Evolutionary conservation across 1,140 invertebrate genomes (phyloP), one percentile per base, ranked within the genome.

Genomic region (Meloidogyne floridensis): DNA sequence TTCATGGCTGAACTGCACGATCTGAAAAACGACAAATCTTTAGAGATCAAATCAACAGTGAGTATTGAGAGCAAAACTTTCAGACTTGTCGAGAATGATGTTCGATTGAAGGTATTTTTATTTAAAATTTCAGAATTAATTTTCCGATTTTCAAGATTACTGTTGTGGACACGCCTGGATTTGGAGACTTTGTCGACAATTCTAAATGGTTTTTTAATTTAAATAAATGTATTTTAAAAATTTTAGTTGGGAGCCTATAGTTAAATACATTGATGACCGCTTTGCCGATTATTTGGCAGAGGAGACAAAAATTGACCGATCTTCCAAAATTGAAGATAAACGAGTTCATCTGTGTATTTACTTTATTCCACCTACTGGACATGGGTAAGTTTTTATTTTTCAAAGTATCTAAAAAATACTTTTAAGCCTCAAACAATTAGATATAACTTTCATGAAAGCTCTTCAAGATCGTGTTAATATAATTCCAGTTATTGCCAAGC

Each of bases 401-500:
- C 2, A 56, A 54, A 11, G 15, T 76, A 10, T 15, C 15, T 4
- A 18, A 13, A 54, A n/a, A n/a, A n/a, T n/a, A n/a, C n/a, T n/a
- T n/a, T n/a, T n/a, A n/a, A n/a, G n/a, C n/a, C n/a, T n/a, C n/a
- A n/a, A n/a, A n/a, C n/a, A n/a, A n/a, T n/a, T n/a, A n/a, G n/a
- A n/a, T n/a, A n/a, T n/a, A n/a, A 96, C 98, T 92, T 98, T 98
- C 91, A 97, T 99, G 97, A 96, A 97, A 90, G 93, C 95, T 84
- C 93, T 99, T 69, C 96, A 98, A 87, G 96, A 98, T 97, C 93
- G 96, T 86, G 4, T 98, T 80, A 99, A 99, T 91, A 96, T 99
- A 86, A 96, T 99, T 90, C 98, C 98, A 76, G 94, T 99, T 76
- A 96, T 99, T 90, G 96, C 97, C 69, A 99, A 99, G 96, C 97